Evolutionary conservation across 2,797 vertebrate species (phyloP).

Genomic region (Spea hammondii): DNA sequence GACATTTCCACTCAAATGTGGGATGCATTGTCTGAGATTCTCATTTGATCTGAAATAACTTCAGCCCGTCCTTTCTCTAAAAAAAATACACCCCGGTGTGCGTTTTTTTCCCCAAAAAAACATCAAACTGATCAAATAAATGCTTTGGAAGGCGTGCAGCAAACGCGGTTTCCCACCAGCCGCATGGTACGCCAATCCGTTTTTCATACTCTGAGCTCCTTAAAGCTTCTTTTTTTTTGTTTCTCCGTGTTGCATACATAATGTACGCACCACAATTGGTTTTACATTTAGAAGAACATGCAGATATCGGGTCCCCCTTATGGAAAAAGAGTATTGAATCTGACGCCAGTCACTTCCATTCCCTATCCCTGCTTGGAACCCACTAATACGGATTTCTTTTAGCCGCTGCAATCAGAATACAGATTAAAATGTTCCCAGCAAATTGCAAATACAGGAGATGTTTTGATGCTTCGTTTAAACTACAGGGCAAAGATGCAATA

Average conservation of each 20-base stretch:
- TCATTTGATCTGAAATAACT: too few species aligned
- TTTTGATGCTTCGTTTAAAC: conserved; percentile 6
- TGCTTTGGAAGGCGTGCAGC: background rate
- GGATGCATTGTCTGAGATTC: too few species aligned
- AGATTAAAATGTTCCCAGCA: conserved; percentile 24
- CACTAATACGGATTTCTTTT: conserved; percentile 32
- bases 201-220: background rate
- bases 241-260: conserved; percentile 24
- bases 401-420: conserved; percentile 18
- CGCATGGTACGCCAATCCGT: background rate
- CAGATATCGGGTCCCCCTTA: conserved; percentile 31
- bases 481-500: conserved; percentile 8
- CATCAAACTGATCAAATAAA: conserved; percentile 6
- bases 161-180: background rate
- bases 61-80: background rate
- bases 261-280: conserved; percentile 40
- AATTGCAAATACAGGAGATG: conserved; percentile 8
- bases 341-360: conserved; percentile 43
- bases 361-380: conserved; percentile 18
- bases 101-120: conserved; percentile 7
- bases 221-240: conserved; percentile 11
- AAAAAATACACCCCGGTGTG: background rate
- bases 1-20: too few species aligned
- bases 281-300: conserved; percentile 46
- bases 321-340: conserved; percentile 33